phyloP scores from a whole-genome alignment of 1,140 invertebrate genomes.

The Ceratina calcarata region DNA sequence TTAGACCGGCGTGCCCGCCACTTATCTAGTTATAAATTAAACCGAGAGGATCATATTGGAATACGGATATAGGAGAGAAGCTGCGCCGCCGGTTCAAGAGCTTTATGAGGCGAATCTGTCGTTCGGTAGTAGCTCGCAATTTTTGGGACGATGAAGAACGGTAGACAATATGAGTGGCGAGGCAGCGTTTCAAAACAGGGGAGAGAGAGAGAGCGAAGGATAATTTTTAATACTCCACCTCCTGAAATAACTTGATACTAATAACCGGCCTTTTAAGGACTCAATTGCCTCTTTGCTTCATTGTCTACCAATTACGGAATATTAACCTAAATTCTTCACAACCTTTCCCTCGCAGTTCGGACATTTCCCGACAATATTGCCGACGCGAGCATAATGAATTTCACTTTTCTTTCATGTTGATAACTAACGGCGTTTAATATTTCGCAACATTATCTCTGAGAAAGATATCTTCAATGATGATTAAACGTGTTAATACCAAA shows the following conservation, averaged over 20 bases:
- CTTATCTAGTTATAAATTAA: slow-evolving; percentile 45
- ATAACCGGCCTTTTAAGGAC: slow-evolving; percentile 30
- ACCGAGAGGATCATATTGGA: slow-evolving; percentile 22
- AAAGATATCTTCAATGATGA: no score
- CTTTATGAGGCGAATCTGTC: no score
- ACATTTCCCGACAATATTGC: neutral
- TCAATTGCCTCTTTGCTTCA: slow-evolving; percentile 14
- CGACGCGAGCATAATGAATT: neutral
- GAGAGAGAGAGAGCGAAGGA: neutral
- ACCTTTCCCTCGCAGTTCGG: neutral
- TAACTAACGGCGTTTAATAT: no score
- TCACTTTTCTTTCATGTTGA: neutral
- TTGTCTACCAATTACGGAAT: slow-evolving; percentile 27
- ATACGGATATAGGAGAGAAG: neutral
- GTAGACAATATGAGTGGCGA: no score
- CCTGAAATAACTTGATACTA: slow-evolving; percentile 24
- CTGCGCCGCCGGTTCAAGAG: neutral
- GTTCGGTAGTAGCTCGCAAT: no score
- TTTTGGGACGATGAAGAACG: no score
- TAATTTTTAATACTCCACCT: slow-evolving; percentile 25
- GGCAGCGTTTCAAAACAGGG: neutral
- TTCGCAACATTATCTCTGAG: no score
- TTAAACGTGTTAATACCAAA: no score
- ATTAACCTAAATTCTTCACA: neutral
- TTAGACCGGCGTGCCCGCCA: slow-evolving; percentile 24